These are phyloP conservation scores for Petrocephalus microphthalmus DNA, from an alignment of 2,113 vertebrate genomes.

Conservation along the genomic window DNA sequence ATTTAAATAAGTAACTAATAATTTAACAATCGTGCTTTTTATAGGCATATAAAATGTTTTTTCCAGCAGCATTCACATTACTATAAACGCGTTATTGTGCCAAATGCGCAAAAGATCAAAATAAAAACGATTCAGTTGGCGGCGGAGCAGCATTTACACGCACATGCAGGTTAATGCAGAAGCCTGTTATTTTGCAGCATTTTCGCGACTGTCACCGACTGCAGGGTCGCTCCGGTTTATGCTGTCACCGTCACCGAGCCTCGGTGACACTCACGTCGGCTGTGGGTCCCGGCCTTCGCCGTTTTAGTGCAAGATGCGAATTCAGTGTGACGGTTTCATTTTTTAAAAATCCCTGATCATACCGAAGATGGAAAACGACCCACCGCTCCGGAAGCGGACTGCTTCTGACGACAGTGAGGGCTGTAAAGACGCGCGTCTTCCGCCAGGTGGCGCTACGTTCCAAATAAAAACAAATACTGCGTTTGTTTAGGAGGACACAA, in stretches of 20 bases:
- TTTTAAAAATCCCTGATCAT: not conserved
- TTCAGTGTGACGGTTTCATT: not conserved
- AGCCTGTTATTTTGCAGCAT: not conserved
- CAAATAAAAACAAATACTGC: not conserved
- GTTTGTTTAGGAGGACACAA: not conserved
- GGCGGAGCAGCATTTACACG: not conserved
- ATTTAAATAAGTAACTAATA: not conserved
- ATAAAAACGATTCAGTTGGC: not conserved
- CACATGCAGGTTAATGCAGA: not conserved
- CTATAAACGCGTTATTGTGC: not conserved
- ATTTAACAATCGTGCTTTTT: not conserved
- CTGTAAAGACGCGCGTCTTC: not conserved
- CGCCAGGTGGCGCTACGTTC: not conserved
- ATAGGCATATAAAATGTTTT: not conserved
- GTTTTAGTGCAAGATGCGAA: not conserved
- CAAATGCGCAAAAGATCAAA: not conserved
- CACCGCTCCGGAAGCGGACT: slow-evolving; percentile 1
- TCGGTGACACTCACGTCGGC: not conserved
- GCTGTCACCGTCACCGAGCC: not conserved
- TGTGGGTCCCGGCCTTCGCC: not conserved
- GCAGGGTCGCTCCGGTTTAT: not conserved
- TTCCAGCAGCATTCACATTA: not conserved
- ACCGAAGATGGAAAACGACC: not conserved
- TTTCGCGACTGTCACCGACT: not conserved
- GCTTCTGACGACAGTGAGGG: not conserved